Conservation (phyloP, 2,888 invertebrate species). For the Piscicola geometra region DNA sequence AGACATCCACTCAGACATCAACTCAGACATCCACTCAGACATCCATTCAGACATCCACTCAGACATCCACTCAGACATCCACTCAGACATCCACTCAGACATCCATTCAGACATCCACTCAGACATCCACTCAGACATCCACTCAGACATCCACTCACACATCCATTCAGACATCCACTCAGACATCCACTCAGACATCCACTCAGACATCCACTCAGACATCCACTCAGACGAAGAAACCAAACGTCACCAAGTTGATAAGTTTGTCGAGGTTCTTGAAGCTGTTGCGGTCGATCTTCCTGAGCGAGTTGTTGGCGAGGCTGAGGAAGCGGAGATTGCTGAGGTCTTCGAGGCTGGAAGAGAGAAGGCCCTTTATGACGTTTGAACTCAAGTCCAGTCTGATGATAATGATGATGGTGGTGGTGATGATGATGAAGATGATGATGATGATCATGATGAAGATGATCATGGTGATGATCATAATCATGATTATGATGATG, state of each 20-base stretch:
- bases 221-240: no score
- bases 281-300: constrained; percentile 37
- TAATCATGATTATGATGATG: no score
- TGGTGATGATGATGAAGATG: no score
- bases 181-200: neutral
- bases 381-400: constrained; percentile 42
- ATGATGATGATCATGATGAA: no score
- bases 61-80: neutral
- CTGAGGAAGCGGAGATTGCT: constrained; percentile 41
- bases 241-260: constrained; percentile 42
- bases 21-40: no score
- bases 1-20: no score
- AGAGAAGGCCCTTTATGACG: constrained; percentile 37
- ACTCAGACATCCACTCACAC: neutral
- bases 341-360: constrained; percentile 41
- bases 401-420: neutral
- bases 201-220: neutral
- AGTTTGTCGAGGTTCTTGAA: constrained; percentile 41
- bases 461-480: no score
- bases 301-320: constrained; percentile 40
- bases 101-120: neutral
- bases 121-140: neutral
- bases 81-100: neutral
- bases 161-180: neutral
- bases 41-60: no score